These are phyloP conservation scores for Ganaspis brasiliensis DNA, from an alignment of 2,888 invertebrate genomes.

Conservation along the genomic window DNA sequence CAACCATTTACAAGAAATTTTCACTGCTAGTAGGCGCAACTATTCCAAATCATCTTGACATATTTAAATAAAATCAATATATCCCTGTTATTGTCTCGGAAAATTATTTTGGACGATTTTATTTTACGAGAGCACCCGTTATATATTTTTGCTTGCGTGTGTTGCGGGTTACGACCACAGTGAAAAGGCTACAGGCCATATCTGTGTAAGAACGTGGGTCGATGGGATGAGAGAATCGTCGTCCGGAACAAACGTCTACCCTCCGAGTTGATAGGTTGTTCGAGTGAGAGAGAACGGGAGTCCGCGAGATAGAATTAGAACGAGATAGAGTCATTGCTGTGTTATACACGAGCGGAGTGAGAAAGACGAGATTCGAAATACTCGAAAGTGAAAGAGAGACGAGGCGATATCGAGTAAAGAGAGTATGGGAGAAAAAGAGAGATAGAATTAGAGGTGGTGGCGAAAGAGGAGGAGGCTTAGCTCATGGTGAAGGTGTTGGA, in stretches of 20 bases:
- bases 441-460: conserved; percentile 56
- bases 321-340: conserved; percentile 66
- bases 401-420: conserved; percentile 51
- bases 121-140: conserved; percentile 71
- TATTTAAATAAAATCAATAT: too few species aligned
- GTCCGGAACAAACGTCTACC: conserved; percentile 79
- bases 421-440: conserved; percentile 51
- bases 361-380: conserved; percentile 54
- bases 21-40: too few species aligned
- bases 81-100: too few species aligned
- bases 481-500: conserved; percentile 50
- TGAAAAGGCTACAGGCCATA: conserved; percentile 74
- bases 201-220: conserved; percentile 79
- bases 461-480: conserved; percentile 57
- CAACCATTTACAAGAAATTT: too few species aligned
- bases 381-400: conserved; percentile 46
- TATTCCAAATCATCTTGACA: too few species aligned
- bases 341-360: conserved; percentile 65
- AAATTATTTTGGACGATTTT: neutral
- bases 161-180: conserved; percentile 70
- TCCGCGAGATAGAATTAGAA: conserved; percentile 77
- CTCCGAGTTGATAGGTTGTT: conserved; percentile 79
- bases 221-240: conserved; percentile 79
- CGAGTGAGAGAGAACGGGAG: conserved; percentile 72
- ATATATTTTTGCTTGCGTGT: conserved; percentile 66